Conservation (phyloP, 1,140 invertebrate species). For the Catajapyx aquilonaris region DNA sequence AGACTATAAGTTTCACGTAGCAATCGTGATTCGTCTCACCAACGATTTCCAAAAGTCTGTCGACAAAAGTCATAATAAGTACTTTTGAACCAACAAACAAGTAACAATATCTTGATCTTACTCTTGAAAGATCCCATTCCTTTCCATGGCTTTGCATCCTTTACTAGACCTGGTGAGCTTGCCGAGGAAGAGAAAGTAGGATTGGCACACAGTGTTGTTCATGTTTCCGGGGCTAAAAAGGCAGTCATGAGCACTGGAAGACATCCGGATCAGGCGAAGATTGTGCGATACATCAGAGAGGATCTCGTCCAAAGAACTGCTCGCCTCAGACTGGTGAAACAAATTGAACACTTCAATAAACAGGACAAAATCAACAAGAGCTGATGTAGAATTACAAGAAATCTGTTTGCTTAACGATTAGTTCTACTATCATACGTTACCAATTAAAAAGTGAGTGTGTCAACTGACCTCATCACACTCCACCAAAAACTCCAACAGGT, state of each 20-base stretch:
- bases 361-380: too few species aligned
- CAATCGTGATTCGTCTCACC: slow-evolving; percentile 67
- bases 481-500: slow-evolving; percentile 54
- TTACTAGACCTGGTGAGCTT: slow-evolving; percentile 51
- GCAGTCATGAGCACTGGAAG: slow-evolving; percentile 60
- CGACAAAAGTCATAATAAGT: slow-evolving; percentile 15
- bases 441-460: too few species aligned
- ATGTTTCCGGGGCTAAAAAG: slow-evolving; percentile 73
- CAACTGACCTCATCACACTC: slow-evolving; percentile 29
- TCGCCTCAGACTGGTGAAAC: slow-evolving; percentile 27
- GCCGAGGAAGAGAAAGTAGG: slow-evolving; percentile 84
- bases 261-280: slow-evolving; percentile 44
- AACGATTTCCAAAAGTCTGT: slow-evolving; percentile 54
- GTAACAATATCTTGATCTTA: slow-evolving; percentile 20
- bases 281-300: slow-evolving; percentile 57
- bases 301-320: slow-evolving; percentile 45
- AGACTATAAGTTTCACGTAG: slow-evolving; percentile 79
- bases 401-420: too few species aligned
- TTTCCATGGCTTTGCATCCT: slow-evolving; percentile 50
- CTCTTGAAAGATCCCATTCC: slow-evolving; percentile 51
- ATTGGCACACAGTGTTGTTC: slow-evolving; percentile 68
- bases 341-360: too few species aligned
- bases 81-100: too few species aligned
- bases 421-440: too few species aligned
- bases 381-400: too few species aligned